phyloP scores from a whole-genome alignment of 23 tunicate species.

The Diplosoma virens region DNA sequence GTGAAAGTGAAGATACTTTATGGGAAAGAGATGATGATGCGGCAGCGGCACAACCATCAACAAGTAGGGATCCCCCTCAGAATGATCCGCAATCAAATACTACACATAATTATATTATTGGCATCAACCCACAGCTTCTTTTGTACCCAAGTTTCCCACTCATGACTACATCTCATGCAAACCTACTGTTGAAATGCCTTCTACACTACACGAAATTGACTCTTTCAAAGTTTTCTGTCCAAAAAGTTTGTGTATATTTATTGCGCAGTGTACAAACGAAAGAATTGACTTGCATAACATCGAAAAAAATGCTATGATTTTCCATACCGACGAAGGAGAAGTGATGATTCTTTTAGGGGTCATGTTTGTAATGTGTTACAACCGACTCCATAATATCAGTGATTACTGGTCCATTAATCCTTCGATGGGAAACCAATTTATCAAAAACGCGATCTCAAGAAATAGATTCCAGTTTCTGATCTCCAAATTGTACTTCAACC shows the following conservation, averaged over 20 bases:
- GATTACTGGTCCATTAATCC: background rate
- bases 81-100: slow-evolving; percentile 6
- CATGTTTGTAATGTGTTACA: background rate
- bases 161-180: slow-evolving; percentile 17
- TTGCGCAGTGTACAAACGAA: no score
- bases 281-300: background rate
- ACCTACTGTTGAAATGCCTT: slow-evolving; percentile 14
- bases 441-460: background rate
- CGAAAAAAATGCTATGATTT: background rate
- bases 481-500: no score
- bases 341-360: background rate
- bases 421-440: background rate
- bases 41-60: slow-evolving; percentile 12
- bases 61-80: slow-evolving; percentile 7
- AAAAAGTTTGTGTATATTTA: background rate
- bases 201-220: slow-evolving; percentile 9
- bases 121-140: background rate
- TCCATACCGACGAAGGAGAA: background rate
- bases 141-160: slow-evolving; percentile 3
- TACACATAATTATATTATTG: background rate
- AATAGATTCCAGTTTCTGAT: background rate
- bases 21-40: slow-evolving; percentile 1
- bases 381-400: background rate
- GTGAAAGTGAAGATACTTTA: slow-evolving; percentile 20
- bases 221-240: slow-evolving; percentile 2